Base-by-base conservation (phyloP, 2,113 vertebrate species). In the Osmerus eperlanus region DNA sequence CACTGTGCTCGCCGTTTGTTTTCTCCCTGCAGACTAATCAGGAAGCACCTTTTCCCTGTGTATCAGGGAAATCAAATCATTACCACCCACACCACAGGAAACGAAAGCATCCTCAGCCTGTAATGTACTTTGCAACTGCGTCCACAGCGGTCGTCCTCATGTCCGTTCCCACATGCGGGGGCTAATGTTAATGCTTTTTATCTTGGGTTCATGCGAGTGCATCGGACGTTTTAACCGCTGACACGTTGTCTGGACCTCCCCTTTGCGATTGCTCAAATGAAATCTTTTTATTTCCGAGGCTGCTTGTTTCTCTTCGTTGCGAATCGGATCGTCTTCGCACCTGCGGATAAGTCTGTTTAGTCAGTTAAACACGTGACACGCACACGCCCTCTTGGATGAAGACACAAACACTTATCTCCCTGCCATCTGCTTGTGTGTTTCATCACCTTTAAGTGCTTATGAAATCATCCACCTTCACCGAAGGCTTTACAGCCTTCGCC, bases 31-130 rank as follows among this genome's bases (percentile, higher is more conserved):
- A 55, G 75, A 71, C 81, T 91, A 90, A 92, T 92, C 89, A 93
- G 92, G 92, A 93, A 92, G 88, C 78, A 74, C 81, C 76, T 84
- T 41, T 71, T 89, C 62, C 64, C 78, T 77, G 80, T 85, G 83
- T 83, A 87, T 89, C 84, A 85, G 78, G 81, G 68, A 88, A 91
- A 93, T 89, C 83, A 83, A 90, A 92, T 92, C 88, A 89, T 89
- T 83, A 80, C 91, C 91, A 86, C 92, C 92, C 91, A 93, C 92
- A 83, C 81, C 47, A 87, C 82, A 89, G 91, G 90, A 91, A 93
- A 92, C 88, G 89, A 88, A 92, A 91, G 87, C 86, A 88, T 89
- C 88, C 83, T 88, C 83, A 84, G 68, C 19, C 79, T 73, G 63
- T 90, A 85, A 90, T 91, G 85, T 72, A 78, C 81, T 86, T 81